These are phyloP conservation scores for Trogon melanurus DNA, from an alignment of 2,113 vertebrate species.

Conservation along the genomic window DNA sequence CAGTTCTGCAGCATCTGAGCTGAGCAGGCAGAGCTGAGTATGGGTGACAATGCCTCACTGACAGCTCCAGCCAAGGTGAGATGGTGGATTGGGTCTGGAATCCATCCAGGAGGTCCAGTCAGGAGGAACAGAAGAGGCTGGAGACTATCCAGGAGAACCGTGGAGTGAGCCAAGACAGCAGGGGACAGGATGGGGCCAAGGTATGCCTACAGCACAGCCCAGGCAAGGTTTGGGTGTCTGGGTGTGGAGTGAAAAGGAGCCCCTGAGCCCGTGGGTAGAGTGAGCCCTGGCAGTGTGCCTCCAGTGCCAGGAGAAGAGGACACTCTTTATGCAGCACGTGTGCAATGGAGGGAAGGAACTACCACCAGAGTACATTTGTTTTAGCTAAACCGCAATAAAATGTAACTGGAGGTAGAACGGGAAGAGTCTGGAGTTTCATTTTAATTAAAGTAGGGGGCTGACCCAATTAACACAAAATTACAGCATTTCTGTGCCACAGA, in stretches of 20 bases:
- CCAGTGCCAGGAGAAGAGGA: not conserved
- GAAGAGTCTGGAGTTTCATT: not conserved
- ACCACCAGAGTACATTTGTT: not conserved
- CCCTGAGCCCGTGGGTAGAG: not conserved
- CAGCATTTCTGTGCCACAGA: not conserved
- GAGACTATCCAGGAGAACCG: not conserved
- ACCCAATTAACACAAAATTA: not conserved
- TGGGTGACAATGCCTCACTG: not conserved
- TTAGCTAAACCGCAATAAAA: not conserved
- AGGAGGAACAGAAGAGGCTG: not conserved
- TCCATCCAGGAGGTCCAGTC: not conserved
- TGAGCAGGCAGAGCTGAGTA: not conserved
- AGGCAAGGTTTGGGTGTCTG: not conserved
- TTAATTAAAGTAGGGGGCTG: not conserved
- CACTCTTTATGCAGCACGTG: not conserved
- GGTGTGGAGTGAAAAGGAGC: not conserved
- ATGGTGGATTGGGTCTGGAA: not conserved
- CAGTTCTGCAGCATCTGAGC: not conserved
- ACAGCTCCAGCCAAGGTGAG: not conserved
- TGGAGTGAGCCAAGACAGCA: not conserved
- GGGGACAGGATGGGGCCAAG: accelerated
- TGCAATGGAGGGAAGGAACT: not conserved
- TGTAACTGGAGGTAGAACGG: not conserved
- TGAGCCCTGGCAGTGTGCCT: not conserved
- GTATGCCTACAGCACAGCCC: not conserved